phyloP scores from a whole-genome alignment of 2,113 vertebrate species.

The Morone saxatilis region DNA sequence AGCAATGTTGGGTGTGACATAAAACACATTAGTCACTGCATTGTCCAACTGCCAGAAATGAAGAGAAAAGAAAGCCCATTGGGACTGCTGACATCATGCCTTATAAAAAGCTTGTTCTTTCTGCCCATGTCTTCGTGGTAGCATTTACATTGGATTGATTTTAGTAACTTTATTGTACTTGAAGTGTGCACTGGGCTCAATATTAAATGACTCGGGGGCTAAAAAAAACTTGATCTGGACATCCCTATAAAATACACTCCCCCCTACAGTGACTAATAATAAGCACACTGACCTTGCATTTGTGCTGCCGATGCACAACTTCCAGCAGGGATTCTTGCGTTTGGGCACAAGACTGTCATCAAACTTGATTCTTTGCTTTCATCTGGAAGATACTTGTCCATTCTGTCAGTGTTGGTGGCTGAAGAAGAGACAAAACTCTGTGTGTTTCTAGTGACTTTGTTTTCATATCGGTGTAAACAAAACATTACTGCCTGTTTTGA shows the following conservation, averaged over 20 bases:
- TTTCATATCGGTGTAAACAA: too few species aligned
- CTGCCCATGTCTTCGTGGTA: slow-evolving; percentile 68
- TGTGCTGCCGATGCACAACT: slow-evolving; percentile 70
- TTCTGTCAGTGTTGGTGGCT: slow-evolving; percentile 16
- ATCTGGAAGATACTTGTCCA: slow-evolving; percentile 63
- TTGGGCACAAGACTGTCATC: slow-evolving; percentile 46
- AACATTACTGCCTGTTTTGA: too few species aligned
- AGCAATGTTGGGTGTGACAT: too few species aligned
- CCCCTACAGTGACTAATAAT: not conserved
- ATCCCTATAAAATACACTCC: not conserved
- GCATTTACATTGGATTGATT: slow-evolving; percentile 70
- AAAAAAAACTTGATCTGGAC: too few species aligned
- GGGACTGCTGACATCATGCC: slow-evolving; percentile 57
- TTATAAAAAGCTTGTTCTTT: not conserved
- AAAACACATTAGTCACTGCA: too few species aligned
- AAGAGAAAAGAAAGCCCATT: slow-evolving; percentile 69
- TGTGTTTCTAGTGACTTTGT: too few species aligned
- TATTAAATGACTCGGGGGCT: too few species aligned
- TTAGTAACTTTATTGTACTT: too few species aligned
- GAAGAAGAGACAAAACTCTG: not conserved
- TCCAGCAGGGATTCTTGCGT: not conserved
- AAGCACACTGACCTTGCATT: slow-evolving; percentile 66
- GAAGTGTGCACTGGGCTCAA: too few species aligned
- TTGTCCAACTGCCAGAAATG: too few species aligned
- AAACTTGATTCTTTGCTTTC: slow-evolving; percentile 38